Evolutionary conservation across 1,140 invertebrate genomes (phyloP), one percentile per base, ranked within the genome.

Genomic region (Macrocentrus cingulum): DNA sequence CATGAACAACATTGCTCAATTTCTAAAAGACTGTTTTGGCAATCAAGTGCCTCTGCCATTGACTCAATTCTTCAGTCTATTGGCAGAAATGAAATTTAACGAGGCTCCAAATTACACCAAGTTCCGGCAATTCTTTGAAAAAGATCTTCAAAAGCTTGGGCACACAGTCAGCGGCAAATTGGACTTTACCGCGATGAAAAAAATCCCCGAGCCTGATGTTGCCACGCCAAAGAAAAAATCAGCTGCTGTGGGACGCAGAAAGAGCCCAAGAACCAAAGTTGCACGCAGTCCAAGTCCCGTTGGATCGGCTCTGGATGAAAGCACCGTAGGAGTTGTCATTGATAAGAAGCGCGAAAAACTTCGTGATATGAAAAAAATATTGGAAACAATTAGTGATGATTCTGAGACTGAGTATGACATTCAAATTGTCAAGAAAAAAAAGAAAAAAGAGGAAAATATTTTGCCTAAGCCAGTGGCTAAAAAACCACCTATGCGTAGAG

Each of bases 11-110:
- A 75, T 91, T 15, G 64, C 70, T 2, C 64, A 66, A 15, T 84
- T 86, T 59, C 68, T 91, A 3, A 84, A 84, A 42, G 74, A 77
- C 3, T 85, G 86, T 67, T 91, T 90, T 71, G 61, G 66, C 1
- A 74, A 78, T 23, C 76, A 74, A 22, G 65, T 78, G 3, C 86
- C 87, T 63, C 73, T 48, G 9, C 25, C 70, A 37, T 50, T 80
- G 9, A 56, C 11, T 36, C 59, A 77, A 32, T 78, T 65, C 15
- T 74, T 77, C 66, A 46, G 58, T 9, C 36, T 73, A 34, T 13
- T 77, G 3, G 49, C 64, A 2, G 61, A 23, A 8, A 45, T 75
- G 9, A 66, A 79, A 41, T 80, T 69, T 45, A 69, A 74, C 34
- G 74, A 77, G 19, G 44, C 46, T 5, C 78, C 78, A 9, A 59